Conservation (phyloP, 2,113 vertebrate species). For the Taxidea taxus region DNA sequence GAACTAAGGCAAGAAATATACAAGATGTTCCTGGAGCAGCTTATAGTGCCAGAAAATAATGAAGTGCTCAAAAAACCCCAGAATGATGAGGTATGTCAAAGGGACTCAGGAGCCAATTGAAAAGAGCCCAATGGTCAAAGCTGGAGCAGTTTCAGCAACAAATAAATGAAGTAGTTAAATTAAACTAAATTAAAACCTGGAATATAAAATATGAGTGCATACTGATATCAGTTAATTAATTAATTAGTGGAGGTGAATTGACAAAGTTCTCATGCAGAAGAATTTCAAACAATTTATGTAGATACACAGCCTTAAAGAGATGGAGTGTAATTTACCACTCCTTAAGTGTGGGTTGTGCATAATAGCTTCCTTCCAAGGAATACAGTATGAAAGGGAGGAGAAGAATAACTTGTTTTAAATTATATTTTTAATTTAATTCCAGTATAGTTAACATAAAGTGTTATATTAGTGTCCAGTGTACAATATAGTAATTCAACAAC, state of each 20-base stretch:
- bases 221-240: background rate
- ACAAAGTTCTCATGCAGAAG: background rate
- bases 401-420: background rate
- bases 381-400: background rate
- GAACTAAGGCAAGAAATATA: background rate
- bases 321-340: background rate
- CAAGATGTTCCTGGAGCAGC: background rate
- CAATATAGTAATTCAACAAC: too few species aligned
- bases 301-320: background rate
- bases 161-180: background rate
- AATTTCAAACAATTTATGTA: background rate
- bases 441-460: too few species aligned
- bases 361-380: background rate
- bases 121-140: background rate
- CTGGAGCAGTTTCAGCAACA: background rate
- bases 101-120: background rate
- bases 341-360: background rate
- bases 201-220: background rate
- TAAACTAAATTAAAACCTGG: background rate
- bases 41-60: background rate
- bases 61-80: background rate
- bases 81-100: background rate
- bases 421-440: too few species aligned
- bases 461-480: too few species aligned
- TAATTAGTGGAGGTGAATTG: background rate